Conservation (phyloP, 2,797 vertebrate species). For the Acipenser oxyrinchus region DNA sequence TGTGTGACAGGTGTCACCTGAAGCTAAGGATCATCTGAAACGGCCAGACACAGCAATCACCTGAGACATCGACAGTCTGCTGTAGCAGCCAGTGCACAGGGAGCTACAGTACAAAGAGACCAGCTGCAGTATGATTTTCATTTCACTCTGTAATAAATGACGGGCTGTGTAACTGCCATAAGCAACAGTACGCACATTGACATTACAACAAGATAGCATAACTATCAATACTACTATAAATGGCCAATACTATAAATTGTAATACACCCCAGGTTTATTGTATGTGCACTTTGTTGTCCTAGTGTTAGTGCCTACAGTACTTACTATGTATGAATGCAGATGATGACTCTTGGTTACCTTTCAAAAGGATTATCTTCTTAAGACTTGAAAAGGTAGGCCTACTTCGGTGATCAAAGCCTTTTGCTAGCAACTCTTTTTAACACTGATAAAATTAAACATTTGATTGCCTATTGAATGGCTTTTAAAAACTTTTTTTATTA, state of each 20-base stretch:
- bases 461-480: too few relatives aligned
- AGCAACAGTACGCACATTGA: neutral
- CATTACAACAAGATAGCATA: neutral
- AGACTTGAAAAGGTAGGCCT: too few relatives aligned
- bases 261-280: neutral
- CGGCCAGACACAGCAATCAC: neutral
- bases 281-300: too few relatives aligned
- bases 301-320: too few relatives aligned
- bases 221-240: neutral
- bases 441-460: too few relatives aligned
- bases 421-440: too few relatives aligned
- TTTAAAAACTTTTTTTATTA: too few relatives aligned
- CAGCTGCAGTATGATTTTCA: neutral
- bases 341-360: too few relatives aligned
- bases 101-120: neutral
- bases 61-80: neutral
- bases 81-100: neutral
- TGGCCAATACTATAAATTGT: neutral
- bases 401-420: too few relatives aligned
- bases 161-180: neutral
- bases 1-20: neutral
- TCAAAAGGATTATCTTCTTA: too few relatives aligned
- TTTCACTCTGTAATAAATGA: neutral
- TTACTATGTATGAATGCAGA: too few relatives aligned
- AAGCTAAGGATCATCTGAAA: conserved; percentile 4